phyloP scores from a whole-genome alignment of 2,888 invertebrate species.

The Gymnocheta viridis region DNA sequence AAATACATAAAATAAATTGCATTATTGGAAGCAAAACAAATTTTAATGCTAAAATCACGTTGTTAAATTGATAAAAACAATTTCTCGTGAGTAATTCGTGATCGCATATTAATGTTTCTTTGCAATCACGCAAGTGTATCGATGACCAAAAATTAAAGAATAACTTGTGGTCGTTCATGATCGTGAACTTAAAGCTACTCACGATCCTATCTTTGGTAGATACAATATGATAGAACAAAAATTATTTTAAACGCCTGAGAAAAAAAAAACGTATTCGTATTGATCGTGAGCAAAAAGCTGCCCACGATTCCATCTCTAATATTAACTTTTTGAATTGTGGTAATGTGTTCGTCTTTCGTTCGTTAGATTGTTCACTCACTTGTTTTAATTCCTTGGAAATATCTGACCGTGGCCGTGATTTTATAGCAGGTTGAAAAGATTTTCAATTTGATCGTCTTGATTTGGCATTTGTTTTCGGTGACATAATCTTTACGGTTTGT shows the following conservation, averaged over 20 bases:
- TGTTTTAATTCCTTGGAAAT: slow-evolving; percentile 44
- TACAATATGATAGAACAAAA: no score
- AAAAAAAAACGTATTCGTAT: no score
- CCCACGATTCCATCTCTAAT: background rate
- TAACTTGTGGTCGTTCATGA: no score
- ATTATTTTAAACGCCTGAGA: no score
- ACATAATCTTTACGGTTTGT: slow-evolving; percentile 65
- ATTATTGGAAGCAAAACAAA: no score
- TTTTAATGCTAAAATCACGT: no score
- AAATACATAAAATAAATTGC: no score
- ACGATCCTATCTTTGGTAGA: background rate
- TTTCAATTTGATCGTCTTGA: slow-evolving; percentile 9
- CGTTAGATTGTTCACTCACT: background rate
- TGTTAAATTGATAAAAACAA: no score
- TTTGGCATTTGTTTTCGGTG: slow-evolving; percentile 47
- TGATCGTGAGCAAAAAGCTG: background rate
- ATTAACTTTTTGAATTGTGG: background rate
- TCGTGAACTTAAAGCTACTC: background rate
- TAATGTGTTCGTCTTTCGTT: background rate
- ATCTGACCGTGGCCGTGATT: slow-evolving; percentile 63
- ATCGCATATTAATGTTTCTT: no score
- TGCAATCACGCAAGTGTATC: no score
- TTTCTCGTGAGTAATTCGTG: no score
- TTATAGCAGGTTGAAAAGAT: slow-evolving; percentile 12
- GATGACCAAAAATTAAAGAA: no score